These are phyloP conservation scores for Lithophane semibrunnea DNA, from an alignment of 2,888 invertebrate genomes.

Conservation along the genomic window DNA sequence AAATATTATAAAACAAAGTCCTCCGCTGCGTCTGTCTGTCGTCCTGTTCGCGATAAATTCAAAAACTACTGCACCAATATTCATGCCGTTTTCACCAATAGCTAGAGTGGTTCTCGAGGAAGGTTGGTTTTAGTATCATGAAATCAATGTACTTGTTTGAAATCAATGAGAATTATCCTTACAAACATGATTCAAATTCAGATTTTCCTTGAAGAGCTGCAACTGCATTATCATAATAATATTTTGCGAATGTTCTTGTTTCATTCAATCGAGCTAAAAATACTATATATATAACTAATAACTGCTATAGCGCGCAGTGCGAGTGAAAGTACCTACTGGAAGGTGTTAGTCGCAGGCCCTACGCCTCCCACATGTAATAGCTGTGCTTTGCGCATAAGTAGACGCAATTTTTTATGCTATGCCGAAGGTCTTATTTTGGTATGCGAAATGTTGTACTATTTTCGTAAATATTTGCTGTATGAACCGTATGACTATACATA, in stretches of 20 bases:
- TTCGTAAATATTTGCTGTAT: neutral
- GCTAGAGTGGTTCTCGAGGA: too few relatives aligned
- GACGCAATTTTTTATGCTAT: conserved; percentile 6
- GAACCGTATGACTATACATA: too few relatives aligned
- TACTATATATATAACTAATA: too few relatives aligned
- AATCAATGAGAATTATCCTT: neutral
- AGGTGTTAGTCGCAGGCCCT: neutral
- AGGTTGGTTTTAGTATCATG: too few relatives aligned
- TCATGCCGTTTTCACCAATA: too few relatives aligned
- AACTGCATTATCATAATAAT: conserved; percentile 40
- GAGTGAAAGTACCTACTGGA: neutral
- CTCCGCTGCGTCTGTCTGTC: too few relatives aligned
- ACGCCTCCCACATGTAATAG: neutral
- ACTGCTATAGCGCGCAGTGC: conserved; percentile 14
- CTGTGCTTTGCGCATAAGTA: neutral
- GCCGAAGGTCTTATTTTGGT: neutral
- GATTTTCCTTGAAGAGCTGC: neutral
- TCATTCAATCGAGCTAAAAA: conserved; percentile 11
- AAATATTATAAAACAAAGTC: too few relatives aligned
- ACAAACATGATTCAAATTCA: neutral
- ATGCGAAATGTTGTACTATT: conserved; percentile 20
- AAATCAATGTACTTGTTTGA: too few relatives aligned
- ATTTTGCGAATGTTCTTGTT: conserved; percentile 1
- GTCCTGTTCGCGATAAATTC: too few relatives aligned
- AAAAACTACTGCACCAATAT: too few relatives aligned